Conservation (phyloP, 2,113 vertebrate species). For the Miniopterus natalensis region DNA sequence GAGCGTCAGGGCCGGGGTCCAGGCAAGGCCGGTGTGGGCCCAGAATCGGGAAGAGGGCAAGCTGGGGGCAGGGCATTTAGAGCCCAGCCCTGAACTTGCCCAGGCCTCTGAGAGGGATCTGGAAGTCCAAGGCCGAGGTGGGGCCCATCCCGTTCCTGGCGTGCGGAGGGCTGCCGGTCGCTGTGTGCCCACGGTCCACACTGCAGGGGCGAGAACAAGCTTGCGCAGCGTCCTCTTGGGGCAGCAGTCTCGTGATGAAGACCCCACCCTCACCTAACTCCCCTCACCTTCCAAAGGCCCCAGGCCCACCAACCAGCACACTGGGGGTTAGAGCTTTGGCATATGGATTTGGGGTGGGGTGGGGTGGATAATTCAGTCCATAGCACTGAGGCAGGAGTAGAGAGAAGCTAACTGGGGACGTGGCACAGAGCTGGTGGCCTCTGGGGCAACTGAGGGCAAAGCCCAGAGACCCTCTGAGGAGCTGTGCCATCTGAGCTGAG, state of each 20-base stretch:
- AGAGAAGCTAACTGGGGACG: neutral
- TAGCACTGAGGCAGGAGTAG: accelerated
- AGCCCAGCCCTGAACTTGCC: accelerated
- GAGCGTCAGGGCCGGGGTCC: accelerated
- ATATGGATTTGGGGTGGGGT: neutral
- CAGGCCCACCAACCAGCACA: accelerated
- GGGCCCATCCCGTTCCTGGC: no score
- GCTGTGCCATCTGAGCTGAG: neutral
- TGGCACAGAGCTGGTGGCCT: accelerated
- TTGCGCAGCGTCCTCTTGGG: accelerated
- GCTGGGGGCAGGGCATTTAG: no score
- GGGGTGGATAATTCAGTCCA: neutral
- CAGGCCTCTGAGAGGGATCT: neutral
- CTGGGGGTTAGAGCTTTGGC: neutral
- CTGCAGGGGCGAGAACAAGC: accelerated
- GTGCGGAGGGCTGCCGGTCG: neutral
- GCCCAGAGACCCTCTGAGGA: neutral
- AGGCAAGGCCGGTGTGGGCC: no score
- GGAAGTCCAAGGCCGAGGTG: neutral
- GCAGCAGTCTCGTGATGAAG: accelerated
- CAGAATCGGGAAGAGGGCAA: neutral
- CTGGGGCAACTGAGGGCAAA: accelerated
- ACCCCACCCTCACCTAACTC: accelerated
- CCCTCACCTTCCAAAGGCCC: neutral
- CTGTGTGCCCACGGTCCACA: neutral